A percentile compares a stretch with the other conserved stretches of the same genome.
phyloP scores from a whole-genome alignment of 2,113 vertebrate species.

The Carollia perspicillata region DNA sequence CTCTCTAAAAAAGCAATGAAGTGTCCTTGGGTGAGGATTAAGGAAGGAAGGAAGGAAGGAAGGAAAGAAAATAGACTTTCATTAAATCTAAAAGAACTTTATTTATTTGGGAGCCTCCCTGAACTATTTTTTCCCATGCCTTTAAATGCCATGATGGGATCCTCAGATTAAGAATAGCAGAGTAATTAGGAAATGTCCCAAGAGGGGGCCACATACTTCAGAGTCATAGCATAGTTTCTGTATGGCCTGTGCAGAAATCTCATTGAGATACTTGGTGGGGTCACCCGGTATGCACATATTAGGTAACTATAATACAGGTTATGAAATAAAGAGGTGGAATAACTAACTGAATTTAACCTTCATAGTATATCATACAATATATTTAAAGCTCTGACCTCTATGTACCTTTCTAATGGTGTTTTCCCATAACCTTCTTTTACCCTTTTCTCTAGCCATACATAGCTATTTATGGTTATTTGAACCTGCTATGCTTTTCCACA shows the following conservation, averaged over 20 bases:
- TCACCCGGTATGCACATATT: not conserved
- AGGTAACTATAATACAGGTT: not conserved
- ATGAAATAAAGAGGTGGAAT: conserved; percentile 18
- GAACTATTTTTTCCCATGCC: not conserved
- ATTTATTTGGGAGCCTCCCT: not conserved
- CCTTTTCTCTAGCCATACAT: not conserved
- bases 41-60: too few species aligned
- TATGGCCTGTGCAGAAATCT: not conserved
- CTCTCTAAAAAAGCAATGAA: too few species aligned
- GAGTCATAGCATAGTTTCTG: not conserved
- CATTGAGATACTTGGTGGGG: not conserved
- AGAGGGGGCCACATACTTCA: not conserved
- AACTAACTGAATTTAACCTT: not conserved
- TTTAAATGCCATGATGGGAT: conserved; percentile 20
- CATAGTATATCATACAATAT: not conserved
- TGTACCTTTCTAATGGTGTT: not conserved
- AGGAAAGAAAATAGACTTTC: not conserved
- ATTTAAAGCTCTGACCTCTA: not conserved
- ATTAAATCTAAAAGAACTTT: not conserved
- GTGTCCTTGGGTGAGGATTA: too few species aligned
- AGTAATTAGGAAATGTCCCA: not conserved
- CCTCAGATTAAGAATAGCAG: not conserved
- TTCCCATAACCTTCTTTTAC: not conserved
- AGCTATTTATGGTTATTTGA: not conserved
- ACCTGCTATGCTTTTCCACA: not conserved